phyloP scores from a whole-genome alignment of 2,888 invertebrate genomes.

The Eucriotettix oculatus region DNA sequence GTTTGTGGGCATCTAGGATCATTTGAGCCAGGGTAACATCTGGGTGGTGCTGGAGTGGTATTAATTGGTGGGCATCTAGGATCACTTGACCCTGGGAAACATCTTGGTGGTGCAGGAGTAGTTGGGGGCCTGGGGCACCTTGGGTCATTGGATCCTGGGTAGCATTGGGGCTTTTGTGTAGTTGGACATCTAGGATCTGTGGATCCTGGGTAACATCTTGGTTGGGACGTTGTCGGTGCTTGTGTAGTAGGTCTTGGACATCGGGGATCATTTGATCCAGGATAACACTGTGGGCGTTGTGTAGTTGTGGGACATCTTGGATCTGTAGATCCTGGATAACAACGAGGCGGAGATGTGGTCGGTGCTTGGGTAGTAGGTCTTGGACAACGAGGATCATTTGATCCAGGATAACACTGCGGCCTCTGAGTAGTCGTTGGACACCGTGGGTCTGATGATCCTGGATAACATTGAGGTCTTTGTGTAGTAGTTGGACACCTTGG shows the following conservation, averaged over 20 bases:
- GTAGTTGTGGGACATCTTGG: constrained; percentile 13
- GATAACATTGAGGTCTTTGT: constrained; percentile 14
- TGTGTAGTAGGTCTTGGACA: constrained; percentile 18
- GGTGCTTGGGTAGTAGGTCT: constrained; percentile 12
- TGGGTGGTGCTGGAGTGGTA: constrained; percentile 2
- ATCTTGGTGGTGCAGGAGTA: constrained; percentile 13
- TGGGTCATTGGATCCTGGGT: constrained; percentile 22
- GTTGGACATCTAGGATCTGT: constrained; percentile 11
- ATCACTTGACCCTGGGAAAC: constrained; percentile 19
- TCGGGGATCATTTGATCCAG: constrained; percentile 17
- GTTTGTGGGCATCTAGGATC: constrained; percentile 3
- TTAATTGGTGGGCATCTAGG: constrained; percentile 6
- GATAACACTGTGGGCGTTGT: constrained; percentile 7
- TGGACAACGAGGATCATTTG: constrained; percentile 2
- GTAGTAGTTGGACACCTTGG: constrained; percentile 16
- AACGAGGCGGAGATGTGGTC: not conserved
- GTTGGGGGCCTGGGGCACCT: constrained; percentile 16
- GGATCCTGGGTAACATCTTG: constrained; percentile 15
- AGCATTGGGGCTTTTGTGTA: constrained; percentile 15
- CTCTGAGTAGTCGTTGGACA: constrained; percentile 9
- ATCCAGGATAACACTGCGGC: constrained; percentile 8
- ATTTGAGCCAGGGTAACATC: not conserved
- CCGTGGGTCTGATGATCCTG: constrained; percentile 7
- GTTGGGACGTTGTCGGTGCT: constrained; percentile 14
- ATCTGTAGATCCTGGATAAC: constrained; percentile 8